phyloP scores from a whole-genome alignment of 2,797 vertebrate genomes.

The Halcyon chelicuti region DNA sequence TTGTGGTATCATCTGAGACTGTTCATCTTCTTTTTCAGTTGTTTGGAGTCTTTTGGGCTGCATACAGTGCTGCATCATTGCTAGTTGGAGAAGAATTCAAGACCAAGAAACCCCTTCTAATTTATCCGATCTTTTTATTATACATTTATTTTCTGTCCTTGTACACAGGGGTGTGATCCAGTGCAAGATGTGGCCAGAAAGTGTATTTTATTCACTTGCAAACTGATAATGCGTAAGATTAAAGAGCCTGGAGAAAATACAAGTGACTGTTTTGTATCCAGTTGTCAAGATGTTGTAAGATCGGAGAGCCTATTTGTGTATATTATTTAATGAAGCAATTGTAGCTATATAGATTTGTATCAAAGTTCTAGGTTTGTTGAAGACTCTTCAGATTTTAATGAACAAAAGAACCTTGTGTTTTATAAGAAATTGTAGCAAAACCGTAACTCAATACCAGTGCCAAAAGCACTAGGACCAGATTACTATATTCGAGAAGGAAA shows the following conservation, averaged over 20 bases:
- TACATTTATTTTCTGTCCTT: slow-evolving; percentile 99
- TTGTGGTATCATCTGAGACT: slow-evolving; percentile 23
- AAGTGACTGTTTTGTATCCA: slow-evolving; percentile 71
- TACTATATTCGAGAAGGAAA: slow-evolving; percentile 61
- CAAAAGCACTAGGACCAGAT: slow-evolving; percentile 76
- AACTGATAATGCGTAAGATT: slow-evolving; percentile 58
- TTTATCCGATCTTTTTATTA: slow-evolving; percentile 98
- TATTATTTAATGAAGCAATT: slow-evolving; percentile 88
- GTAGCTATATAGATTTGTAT: slow-evolving; percentile 84
- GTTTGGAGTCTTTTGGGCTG: slow-evolving; percentile 98
- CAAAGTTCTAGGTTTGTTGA: slow-evolving; percentile 83
- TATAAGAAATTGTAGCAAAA: slow-evolving; percentile 72
- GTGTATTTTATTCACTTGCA: slow-evolving; percentile 55
- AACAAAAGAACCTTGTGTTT: slow-evolving; percentile 76
- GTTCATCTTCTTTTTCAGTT: slow-evolving; percentile 83
- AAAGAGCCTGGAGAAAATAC: slow-evolving; percentile 44
- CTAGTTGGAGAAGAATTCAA: slow-evolving; percentile 98
- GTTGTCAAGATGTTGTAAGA: slow-evolving; percentile 65
- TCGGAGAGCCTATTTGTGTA: slow-evolving; percentile 77
- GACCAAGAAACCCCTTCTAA: slow-evolving; percentile 98
- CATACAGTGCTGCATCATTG: slow-evolving; percentile 97
- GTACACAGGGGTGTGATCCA: slow-evolving; percentile 94
- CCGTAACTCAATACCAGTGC: slow-evolving; percentile 72
- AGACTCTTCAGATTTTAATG: slow-evolving; percentile 78
- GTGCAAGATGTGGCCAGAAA: slow-evolving; percentile 51